phyloP scores from a whole-genome alignment of 2,888 invertebrate genomes.

The Dioctria rufipes region DNA sequence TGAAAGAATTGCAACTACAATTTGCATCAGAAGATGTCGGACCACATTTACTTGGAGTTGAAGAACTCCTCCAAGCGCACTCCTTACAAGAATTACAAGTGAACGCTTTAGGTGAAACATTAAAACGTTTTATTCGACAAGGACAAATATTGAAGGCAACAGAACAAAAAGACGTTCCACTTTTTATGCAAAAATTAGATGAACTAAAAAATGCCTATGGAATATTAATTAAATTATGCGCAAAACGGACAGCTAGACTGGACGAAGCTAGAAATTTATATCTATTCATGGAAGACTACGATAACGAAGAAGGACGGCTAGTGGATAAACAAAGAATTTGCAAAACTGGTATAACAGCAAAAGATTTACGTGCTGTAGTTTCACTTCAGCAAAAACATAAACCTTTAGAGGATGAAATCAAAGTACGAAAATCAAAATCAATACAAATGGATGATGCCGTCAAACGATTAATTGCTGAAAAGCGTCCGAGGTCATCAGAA shows the following conservation, averaged over 20 bases:
- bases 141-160: slow-evolving; percentile 75
- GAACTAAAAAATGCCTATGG: slow-evolving; percentile 85
- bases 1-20: slow-evolving; percentile 86
- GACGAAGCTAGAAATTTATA: slow-evolving; percentile 95
- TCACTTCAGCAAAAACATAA: slow-evolving; percentile 95
- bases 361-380: slow-evolving; percentile 91
- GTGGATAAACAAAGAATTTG: slow-evolving; percentile 95
- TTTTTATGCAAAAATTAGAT: slow-evolving; percentile 80
- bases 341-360: slow-evolving; percentile 92
- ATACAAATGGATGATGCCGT: slow-evolving; percentile 82
- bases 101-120: slow-evolving; percentile 88
- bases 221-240: slow-evolving; percentile 71
- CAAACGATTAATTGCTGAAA: slow-evolving; percentile 80
- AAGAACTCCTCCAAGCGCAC: slow-evolving; percentile 95
- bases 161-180: slow-evolving; percentile 74
- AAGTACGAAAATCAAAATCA: slow-evolving; percentile 77
- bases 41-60: slow-evolving; percentile 93
- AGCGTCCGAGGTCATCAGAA: slow-evolving; percentile 86
- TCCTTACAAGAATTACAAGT: slow-evolving; percentile 93
- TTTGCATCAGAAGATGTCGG: slow-evolving; percentile 87
- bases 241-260: slow-evolving; percentile 83
- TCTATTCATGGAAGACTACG: slow-evolving; percentile 96
- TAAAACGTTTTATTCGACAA: slow-evolving; percentile 82
- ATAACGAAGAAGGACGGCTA: slow-evolving; percentile 98
- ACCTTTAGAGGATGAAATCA: slow-evolving; percentile 89